phyloP scores from a whole-genome alignment of 2,888 invertebrate species.

The Scaptomyza cyrtandrae region DNA sequence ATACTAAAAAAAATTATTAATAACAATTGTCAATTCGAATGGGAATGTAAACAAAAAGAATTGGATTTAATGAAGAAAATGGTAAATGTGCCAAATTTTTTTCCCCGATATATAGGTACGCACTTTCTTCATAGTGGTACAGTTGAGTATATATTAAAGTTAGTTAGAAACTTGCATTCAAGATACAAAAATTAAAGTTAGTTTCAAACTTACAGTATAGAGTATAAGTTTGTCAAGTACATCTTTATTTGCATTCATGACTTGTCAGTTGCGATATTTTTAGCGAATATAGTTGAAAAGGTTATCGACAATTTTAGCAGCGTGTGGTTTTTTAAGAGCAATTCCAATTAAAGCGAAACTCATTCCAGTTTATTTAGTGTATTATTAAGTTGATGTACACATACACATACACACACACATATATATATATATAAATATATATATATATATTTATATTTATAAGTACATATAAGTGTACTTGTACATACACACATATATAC shows the following conservation, averaged over 20 bases:
- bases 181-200: too few species aligned
- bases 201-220: background rate
- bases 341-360: slow-evolving; percentile 7
- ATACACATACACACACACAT: background rate
- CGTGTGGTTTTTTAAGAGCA: slow-evolving; percentile 1
- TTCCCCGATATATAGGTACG: too few species aligned
- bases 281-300: slow-evolving; percentile 28
- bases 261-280: slow-evolving; percentile 16
- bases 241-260: background rate
- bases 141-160: too few species aligned
- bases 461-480: background rate
- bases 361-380: background rate
- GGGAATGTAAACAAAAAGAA: background rate
- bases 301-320: slow-evolving; percentile 28
- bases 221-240: background rate
- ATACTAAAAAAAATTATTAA: background rate
- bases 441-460: background rate
- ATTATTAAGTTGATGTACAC: background rate
- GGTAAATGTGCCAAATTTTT: background rate
- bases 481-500: background rate
- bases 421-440: background rate
- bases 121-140: too few species aligned
- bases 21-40: background rate
- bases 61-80: background rate
- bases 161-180: too few species aligned